Evolutionary conservation across 2,888 invertebrate species (phyloP).

Genomic region (Apodemia hepburni): DNA sequence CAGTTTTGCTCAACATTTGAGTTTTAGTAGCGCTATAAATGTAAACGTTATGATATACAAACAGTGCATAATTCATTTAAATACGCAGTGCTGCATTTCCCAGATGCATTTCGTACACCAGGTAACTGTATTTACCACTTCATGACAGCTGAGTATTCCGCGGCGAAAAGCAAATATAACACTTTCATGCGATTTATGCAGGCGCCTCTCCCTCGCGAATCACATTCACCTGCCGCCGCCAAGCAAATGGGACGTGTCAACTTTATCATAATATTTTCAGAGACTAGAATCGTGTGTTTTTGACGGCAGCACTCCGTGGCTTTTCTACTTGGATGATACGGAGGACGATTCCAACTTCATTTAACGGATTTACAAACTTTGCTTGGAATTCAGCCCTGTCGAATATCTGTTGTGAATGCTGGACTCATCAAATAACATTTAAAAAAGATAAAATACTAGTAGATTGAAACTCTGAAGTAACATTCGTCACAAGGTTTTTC

Average conservation of each 20-base stretch:
- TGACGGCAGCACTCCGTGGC: neutral
- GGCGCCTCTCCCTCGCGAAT: slow-evolving; percentile 32
- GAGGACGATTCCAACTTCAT: slow-evolving; percentile 37
- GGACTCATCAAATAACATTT: no score
- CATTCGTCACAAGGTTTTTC: no score
- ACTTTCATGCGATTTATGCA: slow-evolving; percentile 27
- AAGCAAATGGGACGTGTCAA: neutral
- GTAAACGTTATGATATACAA: neutral
- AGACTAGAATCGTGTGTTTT: neutral
- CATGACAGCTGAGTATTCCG: slow-evolving; percentile 7
- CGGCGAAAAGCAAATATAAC: slow-evolving; percentile 24
- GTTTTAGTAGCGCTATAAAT: neutral
- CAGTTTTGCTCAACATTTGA: no score
- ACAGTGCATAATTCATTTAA: neutral
- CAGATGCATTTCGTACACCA: neutral
- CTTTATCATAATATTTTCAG: neutral
- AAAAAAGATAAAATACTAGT: no score
- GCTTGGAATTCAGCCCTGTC: slow-evolving; percentile 17
- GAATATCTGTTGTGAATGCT: no score
- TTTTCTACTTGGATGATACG: slow-evolving; percentile 29
- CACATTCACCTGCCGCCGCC: slow-evolving; percentile 37
- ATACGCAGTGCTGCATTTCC: neutral
- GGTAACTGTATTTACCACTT: neutral
- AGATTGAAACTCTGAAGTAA: no score
- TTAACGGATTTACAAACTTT: slow-evolving; percentile 37